Percentiles rank a stretch among this genome's conserved stretches.
phyloP scores from a whole-genome alignment of 1,140 invertebrate genomes.

The Melipona quadrifasciata region DNA sequence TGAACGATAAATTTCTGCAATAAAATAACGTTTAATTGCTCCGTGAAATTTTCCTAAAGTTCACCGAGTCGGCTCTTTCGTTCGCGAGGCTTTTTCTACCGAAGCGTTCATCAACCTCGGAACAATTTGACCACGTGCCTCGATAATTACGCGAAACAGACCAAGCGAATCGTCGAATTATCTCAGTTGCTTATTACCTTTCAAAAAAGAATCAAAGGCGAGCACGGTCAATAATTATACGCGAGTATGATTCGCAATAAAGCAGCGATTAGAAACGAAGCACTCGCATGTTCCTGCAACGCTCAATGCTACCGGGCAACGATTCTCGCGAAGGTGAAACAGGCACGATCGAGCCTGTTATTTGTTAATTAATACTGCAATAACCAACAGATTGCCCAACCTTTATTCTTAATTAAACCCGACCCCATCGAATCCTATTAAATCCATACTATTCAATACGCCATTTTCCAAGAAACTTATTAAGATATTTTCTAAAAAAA shows the following conservation, averaged over 20 bases:
- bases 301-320: background rate
- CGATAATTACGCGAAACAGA: background rate
- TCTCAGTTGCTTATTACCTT: background rate
- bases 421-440: too few relatives aligned
- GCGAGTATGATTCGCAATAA: background rate
- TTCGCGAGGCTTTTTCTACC: background rate
- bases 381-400: too few relatives aligned
- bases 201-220: background rate
- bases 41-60: too few relatives aligned
- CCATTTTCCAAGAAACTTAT: too few relatives aligned
- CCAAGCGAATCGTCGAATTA: background rate
- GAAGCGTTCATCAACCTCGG: background rate
- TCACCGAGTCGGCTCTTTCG: background rate
- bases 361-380: too few relatives aligned
- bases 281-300: background rate
- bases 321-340: too few relatives aligned
- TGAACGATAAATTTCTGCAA: too few relatives aligned
- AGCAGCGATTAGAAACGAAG: background rate
- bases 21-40: too few relatives aligned
- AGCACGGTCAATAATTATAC: background rate
- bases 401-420: too few relatives aligned
- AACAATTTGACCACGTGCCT: background rate
- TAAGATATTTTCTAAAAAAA: too few relatives aligned
- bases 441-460: too few relatives aligned
- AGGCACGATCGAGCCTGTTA: too few relatives aligned